Conservation (phyloP, 2,797 vertebrate species). For the Thalassophryne amazonica region DNA sequence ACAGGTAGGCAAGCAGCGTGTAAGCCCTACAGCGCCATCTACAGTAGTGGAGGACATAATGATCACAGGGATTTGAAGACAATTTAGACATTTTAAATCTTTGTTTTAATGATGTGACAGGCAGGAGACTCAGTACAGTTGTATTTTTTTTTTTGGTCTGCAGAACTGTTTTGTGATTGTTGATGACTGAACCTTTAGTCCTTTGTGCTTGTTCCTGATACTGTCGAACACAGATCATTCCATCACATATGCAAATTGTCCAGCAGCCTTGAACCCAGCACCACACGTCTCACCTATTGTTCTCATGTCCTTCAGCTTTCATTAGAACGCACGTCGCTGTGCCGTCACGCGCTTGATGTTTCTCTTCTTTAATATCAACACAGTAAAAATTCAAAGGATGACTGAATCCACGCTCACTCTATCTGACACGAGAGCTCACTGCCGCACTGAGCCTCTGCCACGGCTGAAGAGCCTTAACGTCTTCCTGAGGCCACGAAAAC, state of each 20-base stretch:
- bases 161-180: too few relatives aligned
- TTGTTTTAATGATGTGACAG: too few relatives aligned
- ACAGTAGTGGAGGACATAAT: too few relatives aligned
- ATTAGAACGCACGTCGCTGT: slow-evolving; percentile 27
- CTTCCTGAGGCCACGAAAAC: background rate
- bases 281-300: background rate
- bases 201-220: background rate
- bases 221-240: background rate
- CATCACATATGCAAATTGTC: background rate
- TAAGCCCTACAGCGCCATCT: too few relatives aligned
- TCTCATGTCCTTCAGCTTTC: slow-evolving; percentile 8
- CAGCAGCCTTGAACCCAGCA: slow-evolving; percentile 11
- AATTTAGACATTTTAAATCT: too few relatives aligned
- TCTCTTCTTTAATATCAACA: slow-evolving; percentile 46
- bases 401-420: background rate
- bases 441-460: background rate
- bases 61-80: too few relatives aligned
- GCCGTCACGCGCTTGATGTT: slow-evolving; percentile 16
- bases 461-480: slow-evolving; percentile 14
- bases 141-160: too few relatives aligned
- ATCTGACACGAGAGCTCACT: background rate
- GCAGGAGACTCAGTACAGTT: too few relatives aligned
- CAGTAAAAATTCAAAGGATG: slow-evolving; percentile 10
- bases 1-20: too few relatives aligned
- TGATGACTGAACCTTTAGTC: too few relatives aligned